phyloP scores from a whole-genome alignment of 2,797 vertebrate genomes.

The Rachycentron canadum region DNA sequence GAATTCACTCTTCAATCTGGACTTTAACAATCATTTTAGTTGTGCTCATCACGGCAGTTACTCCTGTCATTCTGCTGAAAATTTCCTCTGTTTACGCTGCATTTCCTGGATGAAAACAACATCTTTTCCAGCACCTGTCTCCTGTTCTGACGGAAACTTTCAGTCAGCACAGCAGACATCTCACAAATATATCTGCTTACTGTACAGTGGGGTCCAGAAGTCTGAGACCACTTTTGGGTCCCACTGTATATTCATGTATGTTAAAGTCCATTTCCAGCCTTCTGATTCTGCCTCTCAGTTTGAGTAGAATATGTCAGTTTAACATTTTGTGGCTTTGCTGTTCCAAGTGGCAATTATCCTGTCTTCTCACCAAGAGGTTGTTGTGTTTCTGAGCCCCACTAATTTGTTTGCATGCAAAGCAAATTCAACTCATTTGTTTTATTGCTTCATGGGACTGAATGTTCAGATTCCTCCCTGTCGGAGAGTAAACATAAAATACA shows the following conservation, averaged over 20 bases:
- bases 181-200: slow-evolving; percentile 12
- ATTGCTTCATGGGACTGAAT: neutral
- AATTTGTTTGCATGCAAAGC: slow-evolving; percentile 25
- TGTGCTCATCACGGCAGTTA: slow-evolving; percentile 43
- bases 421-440: slow-evolving; percentile 28
- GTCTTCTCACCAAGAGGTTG: slow-evolving; percentile 4
- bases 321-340: slow-evolving; percentile 22
- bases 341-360: slow-evolving; percentile 22
- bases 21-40: slow-evolving; percentile 36
- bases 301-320: slow-evolving; percentile 13
- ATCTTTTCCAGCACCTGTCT: slow-evolving; percentile 13
- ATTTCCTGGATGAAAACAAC: slow-evolving; percentile 20
- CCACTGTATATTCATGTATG: neutral
- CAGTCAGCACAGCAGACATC: neutral
- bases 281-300: slow-evolving; percentile 15
- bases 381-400: neutral
- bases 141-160: slow-evolving; percentile 20
- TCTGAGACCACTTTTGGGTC: no score
- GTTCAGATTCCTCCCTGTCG: slow-evolving; percentile 30
- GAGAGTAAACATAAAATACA: slow-evolving; percentile 11
- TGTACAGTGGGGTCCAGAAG: neutral
- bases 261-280: slow-evolving; percentile 13
- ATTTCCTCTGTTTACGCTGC: slow-evolving; percentile 7
- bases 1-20: slow-evolving; percentile 43
- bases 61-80: slow-evolving; percentile 41